Evolutionary conservation across 2,113 vertebrate genomes (phyloP).

Genomic region (Tympanuchus pallidicinctus): DNA sequence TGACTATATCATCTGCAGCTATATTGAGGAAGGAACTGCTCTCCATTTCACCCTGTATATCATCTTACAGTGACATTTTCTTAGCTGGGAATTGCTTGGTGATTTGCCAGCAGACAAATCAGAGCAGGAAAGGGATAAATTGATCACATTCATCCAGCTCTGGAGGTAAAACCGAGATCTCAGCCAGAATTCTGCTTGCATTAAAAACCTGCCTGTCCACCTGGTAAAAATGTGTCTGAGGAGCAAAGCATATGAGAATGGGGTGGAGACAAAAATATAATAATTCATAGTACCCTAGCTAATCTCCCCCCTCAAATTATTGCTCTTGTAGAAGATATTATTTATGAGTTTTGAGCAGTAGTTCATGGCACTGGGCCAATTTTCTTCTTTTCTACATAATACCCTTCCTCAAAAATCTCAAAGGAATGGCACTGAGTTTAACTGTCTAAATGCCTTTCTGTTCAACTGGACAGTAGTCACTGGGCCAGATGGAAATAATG

Average conservation of each 20-base stretch:
- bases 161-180: not conserved
- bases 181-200: not conserved
- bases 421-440: constrained; percentile 20
- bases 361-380: not conserved
- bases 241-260: constrained; percentile 17
- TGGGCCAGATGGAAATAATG: constrained; percentile 1
- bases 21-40: constrained; percentile 47
- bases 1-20: constrained; percentile 43
- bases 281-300: constrained; percentile 20
- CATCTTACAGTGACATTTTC: constrained; percentile 17
- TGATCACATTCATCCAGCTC: constrained; percentile 58
- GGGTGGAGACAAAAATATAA: constrained; percentile 26
- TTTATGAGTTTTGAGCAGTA: constrained; percentile 41
- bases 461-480: not conserved
- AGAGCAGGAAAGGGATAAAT: constrained; percentile 54
- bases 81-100: constrained; percentile 67
- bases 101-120: constrained; percentile 62
- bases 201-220: constrained; percentile 44
- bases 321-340: constrained; percentile 2
- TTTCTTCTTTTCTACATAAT: constrained; percentile 11
- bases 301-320: constrained; percentile 35
- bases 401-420: constrained; percentile 25
- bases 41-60: constrained; percentile 34
- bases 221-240: constrained; percentile 32
- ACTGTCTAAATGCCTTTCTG: not conserved